Base-by-base conservation (phyloP, 1,140 invertebrate species). In the Ectropis grisescens region DNA sequence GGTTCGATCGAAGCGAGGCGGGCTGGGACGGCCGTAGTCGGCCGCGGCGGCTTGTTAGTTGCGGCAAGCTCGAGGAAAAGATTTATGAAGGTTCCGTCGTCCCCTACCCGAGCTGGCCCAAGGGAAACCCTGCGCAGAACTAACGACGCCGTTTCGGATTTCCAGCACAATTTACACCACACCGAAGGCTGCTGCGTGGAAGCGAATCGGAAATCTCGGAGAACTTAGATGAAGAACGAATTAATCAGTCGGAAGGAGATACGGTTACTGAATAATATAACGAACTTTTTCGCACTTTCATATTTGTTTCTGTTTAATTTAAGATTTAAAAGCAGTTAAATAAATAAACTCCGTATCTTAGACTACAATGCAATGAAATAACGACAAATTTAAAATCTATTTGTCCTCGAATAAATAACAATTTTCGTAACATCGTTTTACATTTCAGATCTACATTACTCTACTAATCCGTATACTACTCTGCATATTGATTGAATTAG, bases 91-190 rank as follows among this genome's bases (percentile, higher is more conserved):
- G 71, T 76, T 53, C 47, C 57, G 42, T 29, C 57, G 61, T 62
- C 62, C 59, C 58, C 62, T 52, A 39, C 43, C 51, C 55, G 47
- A 47, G 41, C 51, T 58, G 52, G 53, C 70, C 68, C 66, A 42
- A 47, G 58, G 75, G 66, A 62, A 48, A 43, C 48, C 52, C 47
- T 53, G 44, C 47, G 54, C 48, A 57, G 49, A 71, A 74, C 72
- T 75, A 72, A 78, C 67, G 70, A 69, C 44, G 54, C 55, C 67
- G 66, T 55, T 58, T 74, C 64, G 62, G 61, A 74, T 75, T 74
- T 71, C 70, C 43, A 68, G 54, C 55, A 61, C 55, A 75, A 80
- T 75, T 80, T 75, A 75, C 66, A 62, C 59, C 47, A 41, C 4
- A 5, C 32, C 48, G 29, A 28, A 32, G 46, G 47, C 41, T 35